Base-by-base conservation (phyloP, 2,113 vertebrate species). In the Rhipidura dahli region DNA sequence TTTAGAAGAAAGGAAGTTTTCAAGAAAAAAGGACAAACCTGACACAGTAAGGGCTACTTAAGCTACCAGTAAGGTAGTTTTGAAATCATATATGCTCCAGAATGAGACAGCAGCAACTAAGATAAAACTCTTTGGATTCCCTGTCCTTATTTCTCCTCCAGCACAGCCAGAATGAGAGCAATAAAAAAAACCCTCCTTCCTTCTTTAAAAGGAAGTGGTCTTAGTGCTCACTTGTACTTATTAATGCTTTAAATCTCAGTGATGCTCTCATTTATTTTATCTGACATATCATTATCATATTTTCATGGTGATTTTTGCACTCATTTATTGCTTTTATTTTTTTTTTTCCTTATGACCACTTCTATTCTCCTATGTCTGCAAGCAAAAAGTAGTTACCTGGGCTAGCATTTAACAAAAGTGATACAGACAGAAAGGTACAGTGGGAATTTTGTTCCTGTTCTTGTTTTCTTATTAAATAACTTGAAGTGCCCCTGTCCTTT, bases 321-420 rank as follows among this genome's bases (percentile, higher is more conserved):
- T 80, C 7, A 18, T 59, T 47, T 76, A 65, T 39, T 37, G 4
- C n/a, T n/a, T n/a, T n/a, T n/a, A n/a, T n/a, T n/a, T 0, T 1
- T n/a, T 72, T 18, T 87, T 92, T 64, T 81, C 33, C 4, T 75
- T 59, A 42, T 20, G 24, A 70, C 59, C 1, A 1, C 18, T 80
- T 91, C 31, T 87, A 37, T 80, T 71, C 12, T 84, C 14, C n/a
- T n/a, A 44, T 28, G 20, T 54, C 20, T 66, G 7, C 61, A 70
- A 89, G 40, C 10, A 90, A 83, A 71, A 68, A 27, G 8, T 37
- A 50, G 13, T 78, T 93, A 79, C 11, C 39, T 76, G 42, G 56
- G 7, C 23, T 54, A 79, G 27, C 18, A 40, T 88, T 72, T 64
- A 56, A 57, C 26, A 57, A 17, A 80, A 87, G 8, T 37, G 22